Evolutionary conservation across 2,888 invertebrate genomes (phyloP).

Genomic region (Lacanobia wlatinum): DNA sequence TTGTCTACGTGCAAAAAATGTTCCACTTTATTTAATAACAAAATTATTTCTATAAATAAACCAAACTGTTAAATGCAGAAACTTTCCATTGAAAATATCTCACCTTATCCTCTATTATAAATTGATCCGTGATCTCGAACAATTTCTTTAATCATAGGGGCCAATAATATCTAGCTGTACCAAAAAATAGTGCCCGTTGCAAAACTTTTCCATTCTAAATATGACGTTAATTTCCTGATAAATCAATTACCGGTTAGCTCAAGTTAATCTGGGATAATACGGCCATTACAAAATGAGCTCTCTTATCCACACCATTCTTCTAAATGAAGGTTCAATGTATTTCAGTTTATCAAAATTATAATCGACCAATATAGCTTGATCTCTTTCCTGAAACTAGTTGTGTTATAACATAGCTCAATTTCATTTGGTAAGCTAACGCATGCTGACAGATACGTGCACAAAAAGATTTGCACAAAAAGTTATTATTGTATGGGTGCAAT

Average conservation of each 20-base stretch:
- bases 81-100: not conserved
- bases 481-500: not conserved
- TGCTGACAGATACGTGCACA: not conserved
- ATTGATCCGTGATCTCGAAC: not conserved
- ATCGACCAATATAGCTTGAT: not conserved
- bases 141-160: not conserved
- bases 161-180: not conserved
- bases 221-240: not conserved
- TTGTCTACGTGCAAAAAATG: too few species aligned
- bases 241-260: not conserved
- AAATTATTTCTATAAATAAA: not conserved
- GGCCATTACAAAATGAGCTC: not conserved
- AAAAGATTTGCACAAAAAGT: slow-evolving; percentile 5
- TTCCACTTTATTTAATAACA: not conserved
- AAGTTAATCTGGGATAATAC: not conserved
- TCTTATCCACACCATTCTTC: not conserved
- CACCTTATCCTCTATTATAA: not conserved
- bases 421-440: not conserved
- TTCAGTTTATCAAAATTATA: not conserved
- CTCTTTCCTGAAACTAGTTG: not conserved
- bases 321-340: not conserved
- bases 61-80: not conserved
- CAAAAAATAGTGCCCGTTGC: not conserved
- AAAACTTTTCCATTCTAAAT: slow-evolving; percentile 6
- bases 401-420: not conserved